Percentiles rank a stretch among this genome's conserved stretches.
Evolutionary conservation across 2,888 invertebrate species (phyloP).

Genomic region (Hirtodrosophila cameraria): DNA sequence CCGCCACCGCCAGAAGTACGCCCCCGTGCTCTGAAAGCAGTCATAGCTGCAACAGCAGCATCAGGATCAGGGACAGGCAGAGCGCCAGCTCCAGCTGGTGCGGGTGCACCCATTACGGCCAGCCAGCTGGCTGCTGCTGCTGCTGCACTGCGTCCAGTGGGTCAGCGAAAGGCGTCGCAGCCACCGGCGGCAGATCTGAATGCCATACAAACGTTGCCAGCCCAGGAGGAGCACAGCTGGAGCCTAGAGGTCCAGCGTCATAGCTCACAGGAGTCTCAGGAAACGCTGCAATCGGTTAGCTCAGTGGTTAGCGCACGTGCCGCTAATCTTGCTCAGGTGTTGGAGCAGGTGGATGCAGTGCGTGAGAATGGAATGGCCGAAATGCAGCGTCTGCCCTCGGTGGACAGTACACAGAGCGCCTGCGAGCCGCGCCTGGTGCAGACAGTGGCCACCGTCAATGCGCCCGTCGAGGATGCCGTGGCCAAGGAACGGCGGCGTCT

Average conservation of each 20-base stretch:
- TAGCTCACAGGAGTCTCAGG: slow-evolving; percentile 85
- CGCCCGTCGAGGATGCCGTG: slow-evolving; percentile 64
- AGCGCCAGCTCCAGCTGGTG: slow-evolving; percentile 21
- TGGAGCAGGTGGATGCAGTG: slow-evolving; percentile 65
- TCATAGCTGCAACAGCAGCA: slow-evolving; percentile 36
- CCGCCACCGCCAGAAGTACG: slow-evolving; percentile 65
- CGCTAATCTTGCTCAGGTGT: slow-evolving; percentile 67
- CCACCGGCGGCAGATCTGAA: slow-evolving; percentile 84
- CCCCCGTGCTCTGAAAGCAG: too few species aligned
- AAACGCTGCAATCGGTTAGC: slow-evolving; percentile 83
- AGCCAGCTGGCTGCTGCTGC: slow-evolving; percentile 74
- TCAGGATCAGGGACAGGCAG: slow-evolving; percentile 36
- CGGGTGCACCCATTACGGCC: slow-evolving; percentile 70
- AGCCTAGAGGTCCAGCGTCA: slow-evolving; percentile 82
- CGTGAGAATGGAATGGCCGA: slow-evolving; percentile 78
- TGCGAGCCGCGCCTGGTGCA: slow-evolving; percentile 71
- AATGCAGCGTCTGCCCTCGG: slow-evolving; percentile 78
- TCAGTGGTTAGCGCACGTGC: slow-evolving; percentile 80
- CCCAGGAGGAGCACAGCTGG: slow-evolving; percentile 80
- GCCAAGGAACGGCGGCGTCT: slow-evolving; percentile 85
- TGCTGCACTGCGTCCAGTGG: slow-evolving; percentile 69
- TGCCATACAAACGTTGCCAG: slow-evolving; percentile 86
- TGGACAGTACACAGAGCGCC: slow-evolving; percentile 74
- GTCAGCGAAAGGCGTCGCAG: slow-evolving; percentile 23
- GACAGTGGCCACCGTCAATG: slow-evolving; percentile 78